A percentile compares a stretch with the other conserved stretches of the same genome.
Conservation (phyloP, 1,140 invertebrate genomes). For the Diploscapter pachys region DNA sequence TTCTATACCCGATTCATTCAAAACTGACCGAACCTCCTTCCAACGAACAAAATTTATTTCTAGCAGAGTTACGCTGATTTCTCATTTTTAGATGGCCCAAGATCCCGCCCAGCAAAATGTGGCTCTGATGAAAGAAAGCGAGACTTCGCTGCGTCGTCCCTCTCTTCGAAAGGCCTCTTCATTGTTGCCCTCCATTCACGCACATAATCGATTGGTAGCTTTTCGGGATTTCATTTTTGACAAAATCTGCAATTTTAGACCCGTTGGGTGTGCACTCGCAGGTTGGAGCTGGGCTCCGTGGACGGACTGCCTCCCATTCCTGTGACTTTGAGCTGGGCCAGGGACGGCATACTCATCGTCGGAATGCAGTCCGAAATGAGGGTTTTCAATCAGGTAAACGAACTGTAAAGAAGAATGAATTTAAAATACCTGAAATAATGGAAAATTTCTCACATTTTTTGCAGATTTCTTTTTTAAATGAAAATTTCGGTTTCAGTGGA, state of each 20-base stretch:
- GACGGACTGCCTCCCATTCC: constrained; percentile 91
- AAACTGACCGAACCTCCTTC: too few relatives aligned
- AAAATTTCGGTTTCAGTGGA: constrained; percentile 15
- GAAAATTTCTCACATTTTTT: neutral
- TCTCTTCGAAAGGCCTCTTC: constrained; percentile 44
- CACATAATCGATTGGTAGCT: constrained; percentile 45
- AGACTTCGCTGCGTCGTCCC: constrained; percentile 44
- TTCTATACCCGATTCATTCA: too few relatives aligned
- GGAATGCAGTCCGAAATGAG: constrained; percentile 99
- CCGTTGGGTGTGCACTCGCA: constrained; percentile 89
- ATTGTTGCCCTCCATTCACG: constrained; percentile 29
- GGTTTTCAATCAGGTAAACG: constrained; percentile 75
- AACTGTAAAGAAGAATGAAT: constrained; percentile 69
- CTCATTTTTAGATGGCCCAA: constrained; percentile 45
- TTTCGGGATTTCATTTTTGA: neutral
- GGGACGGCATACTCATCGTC: constrained; percentile 92
- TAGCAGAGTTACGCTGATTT: neutral
- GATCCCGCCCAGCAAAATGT: constrained; percentile 60
- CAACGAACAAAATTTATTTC: neutral
- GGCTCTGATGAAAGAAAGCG: constrained; percentile 50
- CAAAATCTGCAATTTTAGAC: constrained; percentile 1
- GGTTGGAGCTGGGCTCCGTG: constrained; percentile 84
- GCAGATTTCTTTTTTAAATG: too few relatives aligned
- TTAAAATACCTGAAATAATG: constrained; percentile 20
- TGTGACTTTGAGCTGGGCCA: constrained; percentile 96